Evolutionary conservation across 2,888 invertebrate species (phyloP).

Genomic region (Unio delphinus): DNA sequence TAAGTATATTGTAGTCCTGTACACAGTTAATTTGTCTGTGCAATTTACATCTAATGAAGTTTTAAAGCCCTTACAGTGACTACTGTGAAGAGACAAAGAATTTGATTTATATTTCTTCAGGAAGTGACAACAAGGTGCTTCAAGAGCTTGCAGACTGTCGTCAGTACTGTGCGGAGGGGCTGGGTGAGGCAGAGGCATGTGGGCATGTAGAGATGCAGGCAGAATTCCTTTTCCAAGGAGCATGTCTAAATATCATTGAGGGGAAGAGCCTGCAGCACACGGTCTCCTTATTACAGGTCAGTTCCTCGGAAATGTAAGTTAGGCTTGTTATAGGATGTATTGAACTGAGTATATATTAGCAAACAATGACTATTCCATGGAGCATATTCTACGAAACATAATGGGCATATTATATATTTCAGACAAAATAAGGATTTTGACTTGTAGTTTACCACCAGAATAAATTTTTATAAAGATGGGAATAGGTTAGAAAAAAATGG

Average conservation of each 20-base stretch:
- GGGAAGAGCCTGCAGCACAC: slow-evolving; percentile 63
- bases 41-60: too few relatives aligned
- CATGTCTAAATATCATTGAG: slow-evolving; percentile 63
- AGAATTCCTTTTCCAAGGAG: slow-evolving; percentile 64
- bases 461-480: too few relatives aligned
- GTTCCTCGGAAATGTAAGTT: not conserved
- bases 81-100: slow-evolving; percentile 2
- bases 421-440: too few relatives aligned
- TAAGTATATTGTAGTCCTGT: too few relatives aligned
- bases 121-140: slow-evolving; percentile 59
- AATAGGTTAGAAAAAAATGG: too few relatives aligned
- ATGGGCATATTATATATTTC: too few relatives aligned
- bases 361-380: too few relatives aligned
- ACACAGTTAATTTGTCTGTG: too few relatives aligned
- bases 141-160: slow-evolving; percentile 67
- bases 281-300: slow-evolving; percentile 59
- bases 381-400: too few relatives aligned
- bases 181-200: slow-evolving; percentile 67
- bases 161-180: slow-evolving; percentile 67
- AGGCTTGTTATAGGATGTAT: not conserved
- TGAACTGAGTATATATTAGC: too few relatives aligned
- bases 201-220: slow-evolving; percentile 68
- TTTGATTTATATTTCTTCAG: slow-evolving; percentile 13
- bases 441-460: too few relatives aligned
- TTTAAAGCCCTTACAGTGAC: too few relatives aligned